These are phyloP conservation scores for Heteromormyrus szaboi DNA, from an alignment of 2,797 vertebrate species.

Conservation along the genomic window DNA sequence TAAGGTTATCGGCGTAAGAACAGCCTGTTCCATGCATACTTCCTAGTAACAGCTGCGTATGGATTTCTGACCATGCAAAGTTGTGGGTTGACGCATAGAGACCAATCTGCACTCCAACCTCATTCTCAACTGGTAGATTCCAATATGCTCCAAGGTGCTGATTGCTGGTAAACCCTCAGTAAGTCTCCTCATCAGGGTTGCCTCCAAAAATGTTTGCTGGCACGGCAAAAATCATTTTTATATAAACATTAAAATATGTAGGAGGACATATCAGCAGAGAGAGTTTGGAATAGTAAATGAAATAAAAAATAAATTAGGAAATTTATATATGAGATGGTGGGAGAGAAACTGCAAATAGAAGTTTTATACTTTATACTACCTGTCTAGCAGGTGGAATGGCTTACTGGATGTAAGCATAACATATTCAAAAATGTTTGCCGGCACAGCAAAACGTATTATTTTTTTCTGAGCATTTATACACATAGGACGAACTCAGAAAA, in stretches of 20 bases:
- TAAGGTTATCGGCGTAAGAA: neutral
- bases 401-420: neutral
- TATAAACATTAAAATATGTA: neutral
- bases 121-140: neutral
- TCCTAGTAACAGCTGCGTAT: neutral
- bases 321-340: conserved; percentile 4
- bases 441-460: neutral
- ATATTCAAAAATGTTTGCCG: neutral
- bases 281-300: neutral
- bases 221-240: neutral
- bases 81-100: neutral
- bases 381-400: neutral
- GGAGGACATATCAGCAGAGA: neutral
- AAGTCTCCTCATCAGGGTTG: neutral
- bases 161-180: conserved; percentile 20
- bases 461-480: neutral
- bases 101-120: conserved; percentile 8
- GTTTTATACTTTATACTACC: neutral
- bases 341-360: conserved; percentile 2
- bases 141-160: conserved; percentile 10
- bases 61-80: neutral
- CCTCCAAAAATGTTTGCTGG: neutral
- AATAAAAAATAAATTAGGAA: neutral
- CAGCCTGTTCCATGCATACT: neutral
- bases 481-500: neutral